Conservation (phyloP, 2,888 invertebrate species). For the Aromia moschata region DNA sequence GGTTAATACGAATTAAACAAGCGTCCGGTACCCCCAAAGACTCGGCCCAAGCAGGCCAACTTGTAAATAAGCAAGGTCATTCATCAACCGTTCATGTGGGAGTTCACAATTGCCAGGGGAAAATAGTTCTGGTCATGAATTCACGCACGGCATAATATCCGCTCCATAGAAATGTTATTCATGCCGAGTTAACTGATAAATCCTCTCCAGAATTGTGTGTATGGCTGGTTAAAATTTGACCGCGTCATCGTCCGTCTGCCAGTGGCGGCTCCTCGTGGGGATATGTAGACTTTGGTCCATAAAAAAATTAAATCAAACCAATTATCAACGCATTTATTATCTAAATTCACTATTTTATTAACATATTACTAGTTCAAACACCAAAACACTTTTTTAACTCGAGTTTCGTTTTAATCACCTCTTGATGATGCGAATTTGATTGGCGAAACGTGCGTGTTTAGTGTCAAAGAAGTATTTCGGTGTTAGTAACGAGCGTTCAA, state of each 20-base stretch:
- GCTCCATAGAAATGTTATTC: slow-evolving; percentile 11
- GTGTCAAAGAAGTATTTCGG: no score
- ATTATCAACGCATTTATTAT: no score
- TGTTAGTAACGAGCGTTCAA: no score
- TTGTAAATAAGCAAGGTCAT: slow-evolving; percentile 24
- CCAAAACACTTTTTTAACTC: no score
- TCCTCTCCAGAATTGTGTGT: slow-evolving; percentile 7
- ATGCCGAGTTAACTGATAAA: slow-evolving; percentile 14
- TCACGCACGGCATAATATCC: slow-evolving; percentile 13
- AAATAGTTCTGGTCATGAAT: slow-evolving; percentile 15
- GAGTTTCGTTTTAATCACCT: no score
- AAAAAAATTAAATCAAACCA: no score
- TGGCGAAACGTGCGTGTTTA: no score
- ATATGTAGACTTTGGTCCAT: no score
- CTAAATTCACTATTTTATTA: no score
- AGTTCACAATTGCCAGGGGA: slow-evolving; percentile 20
- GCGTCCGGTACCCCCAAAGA: slow-evolving; percentile 7
- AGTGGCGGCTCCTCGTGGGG: no score
- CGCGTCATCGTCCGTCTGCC: not conserved
- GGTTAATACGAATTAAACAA: slow-evolving; percentile 5
- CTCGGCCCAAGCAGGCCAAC: slow-evolving; percentile 3
- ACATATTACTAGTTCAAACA: no score
- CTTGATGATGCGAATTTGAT: no score
- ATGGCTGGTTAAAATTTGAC: slow-evolving; percentile 1
- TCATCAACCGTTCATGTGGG: slow-evolving; percentile 28